These are phyloP conservation scores for Cydia amplana DNA, from an alignment of 1,140 invertebrate genomes.

Conservation along the genomic window DNA sequence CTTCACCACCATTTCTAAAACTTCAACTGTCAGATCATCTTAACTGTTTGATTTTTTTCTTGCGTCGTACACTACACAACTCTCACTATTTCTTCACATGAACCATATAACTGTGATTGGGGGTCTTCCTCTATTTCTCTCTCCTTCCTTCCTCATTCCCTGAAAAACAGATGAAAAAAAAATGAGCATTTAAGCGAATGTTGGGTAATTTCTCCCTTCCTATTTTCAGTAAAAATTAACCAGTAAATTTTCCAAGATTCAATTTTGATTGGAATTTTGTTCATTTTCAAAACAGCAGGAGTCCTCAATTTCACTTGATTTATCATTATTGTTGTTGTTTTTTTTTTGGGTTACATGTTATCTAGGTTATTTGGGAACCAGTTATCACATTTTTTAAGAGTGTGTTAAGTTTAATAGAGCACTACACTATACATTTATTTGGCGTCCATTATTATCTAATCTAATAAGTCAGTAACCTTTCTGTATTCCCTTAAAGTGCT, in stretches of 20 bases:
- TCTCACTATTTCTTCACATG: too few species aligned
- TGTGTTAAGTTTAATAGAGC: background rate
- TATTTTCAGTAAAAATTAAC: too few species aligned
- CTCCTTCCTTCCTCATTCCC: too few species aligned
- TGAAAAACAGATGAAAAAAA: too few species aligned
- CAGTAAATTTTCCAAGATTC: too few species aligned
- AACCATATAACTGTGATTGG: too few species aligned
- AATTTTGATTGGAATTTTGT: too few species aligned
- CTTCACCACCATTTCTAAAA: background rate
- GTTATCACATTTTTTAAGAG: background rate
- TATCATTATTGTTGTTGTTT: background rate
- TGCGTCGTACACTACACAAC: too few species aligned
- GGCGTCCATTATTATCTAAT: background rate
- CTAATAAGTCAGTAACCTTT: background rate
- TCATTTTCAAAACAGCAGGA: background rate
- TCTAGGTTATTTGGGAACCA: background rate
- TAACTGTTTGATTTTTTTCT: background rate
- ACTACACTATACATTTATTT: background rate
- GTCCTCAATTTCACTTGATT: background rate
- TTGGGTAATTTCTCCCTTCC: too few species aligned
- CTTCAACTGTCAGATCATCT: background rate
- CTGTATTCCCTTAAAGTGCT: background rate
- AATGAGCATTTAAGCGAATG: too few species aligned
- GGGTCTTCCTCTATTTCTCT: too few species aligned
- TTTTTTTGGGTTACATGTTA: background rate